Base-by-base conservation (phyloP, 2,797 vertebrate genomes). In the Furcifer pardalis region DNA sequence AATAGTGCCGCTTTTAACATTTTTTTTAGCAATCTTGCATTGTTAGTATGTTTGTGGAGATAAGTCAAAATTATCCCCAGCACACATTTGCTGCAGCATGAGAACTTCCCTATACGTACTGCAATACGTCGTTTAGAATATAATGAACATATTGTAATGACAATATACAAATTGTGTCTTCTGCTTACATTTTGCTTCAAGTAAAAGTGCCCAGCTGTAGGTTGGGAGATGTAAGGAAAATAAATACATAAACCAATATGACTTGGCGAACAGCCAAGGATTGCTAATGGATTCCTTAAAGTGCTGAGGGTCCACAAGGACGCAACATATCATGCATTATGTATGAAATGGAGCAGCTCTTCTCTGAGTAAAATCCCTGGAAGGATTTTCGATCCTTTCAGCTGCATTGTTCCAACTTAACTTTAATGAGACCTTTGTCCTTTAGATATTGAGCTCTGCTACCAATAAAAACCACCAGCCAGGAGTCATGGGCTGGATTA, bases 321-420 rank as follows among this genome's bases (percentile, higher is more conserved):
- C 49, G 23, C 69, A 86, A 91, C 88, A 69, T 32, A 52, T 27
- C 27, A 79, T 69, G 49, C 0, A 77, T 88, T 92, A 87, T 91
- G 82, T 63, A 90, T 42, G 25, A 66, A 86, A 87, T 78, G 84
- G 3, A 30, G 88, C 86, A 25, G 76, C 10, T 74, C 7, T 17
- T 23, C 74, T 69, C 75, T 65, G 84, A 76, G 66, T 65, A 90
- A 80, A 78, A 63, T 52, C 15, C 49, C 83, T 75, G 82, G 77
- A 60, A 32, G 86, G 83, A 82, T 86, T 49, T 83, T 87, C 42
- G 68, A n/a, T 78, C 87, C 40, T 84, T 89, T 88, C 65, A 84
- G 91, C 60, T 65, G 32, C 2, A 84, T 1, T 0, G 44, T 1
- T 77, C 68, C 65, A 82, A n/a, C n/a, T 71, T 81, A 62, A 77